Percentiles rank a stretch among this genome's conserved stretches.
These are phyloP conservation scores for Synanceia verrucosa DNA, from an alignment of 2,797 vertebrate species.

Conservation along the genomic window DNA sequence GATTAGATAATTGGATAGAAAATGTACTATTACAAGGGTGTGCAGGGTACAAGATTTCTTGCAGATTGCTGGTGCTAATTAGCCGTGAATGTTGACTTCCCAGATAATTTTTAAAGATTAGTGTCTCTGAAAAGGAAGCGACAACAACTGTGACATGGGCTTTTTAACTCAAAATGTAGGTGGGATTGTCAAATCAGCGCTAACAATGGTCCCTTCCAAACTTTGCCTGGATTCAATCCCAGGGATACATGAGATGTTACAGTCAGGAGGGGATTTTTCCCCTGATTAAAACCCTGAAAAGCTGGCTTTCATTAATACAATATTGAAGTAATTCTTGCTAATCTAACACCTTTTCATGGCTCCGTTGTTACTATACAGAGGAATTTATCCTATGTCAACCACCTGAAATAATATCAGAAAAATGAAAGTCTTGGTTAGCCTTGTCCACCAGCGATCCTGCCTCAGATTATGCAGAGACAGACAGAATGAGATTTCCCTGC, in stretches of 20 bases:
- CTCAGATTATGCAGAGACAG: constrained; percentile 61
- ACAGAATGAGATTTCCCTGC: constrained; percentile 57
- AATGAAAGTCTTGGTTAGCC: constrained; percentile 50
- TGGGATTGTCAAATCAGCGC: constrained; percentile 30
- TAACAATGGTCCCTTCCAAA: constrained; percentile 1
- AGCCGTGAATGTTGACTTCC: constrained; percentile 67
- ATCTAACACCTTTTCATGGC: constrained; percentile 5
- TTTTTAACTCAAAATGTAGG: constrained; percentile 39
- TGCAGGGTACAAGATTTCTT: constrained; percentile 58
- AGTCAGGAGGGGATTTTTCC: neutral
- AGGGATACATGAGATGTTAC: neutral
- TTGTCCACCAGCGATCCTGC: constrained; percentile 36
- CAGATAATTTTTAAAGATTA: constrained; percentile 70
- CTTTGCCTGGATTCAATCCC: constrained; percentile 1
- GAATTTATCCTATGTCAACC: constrained; percentile 11
- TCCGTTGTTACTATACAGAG: neutral
- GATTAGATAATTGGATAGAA: constrained; percentile 79
- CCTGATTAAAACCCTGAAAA: constrained; percentile 1
- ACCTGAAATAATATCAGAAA: constrained; percentile 50
- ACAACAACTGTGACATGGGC: constrained; percentile 42
- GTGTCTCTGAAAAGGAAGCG: constrained; percentile 50
- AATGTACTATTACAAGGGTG: constrained; percentile 60
- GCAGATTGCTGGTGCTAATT: constrained; percentile 71
- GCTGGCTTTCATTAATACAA: neutral
- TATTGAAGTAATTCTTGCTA: neutral